phyloP scores from a whole-genome alignment of 2,888 invertebrate genomes.

The Oasisia sp. region DNA sequence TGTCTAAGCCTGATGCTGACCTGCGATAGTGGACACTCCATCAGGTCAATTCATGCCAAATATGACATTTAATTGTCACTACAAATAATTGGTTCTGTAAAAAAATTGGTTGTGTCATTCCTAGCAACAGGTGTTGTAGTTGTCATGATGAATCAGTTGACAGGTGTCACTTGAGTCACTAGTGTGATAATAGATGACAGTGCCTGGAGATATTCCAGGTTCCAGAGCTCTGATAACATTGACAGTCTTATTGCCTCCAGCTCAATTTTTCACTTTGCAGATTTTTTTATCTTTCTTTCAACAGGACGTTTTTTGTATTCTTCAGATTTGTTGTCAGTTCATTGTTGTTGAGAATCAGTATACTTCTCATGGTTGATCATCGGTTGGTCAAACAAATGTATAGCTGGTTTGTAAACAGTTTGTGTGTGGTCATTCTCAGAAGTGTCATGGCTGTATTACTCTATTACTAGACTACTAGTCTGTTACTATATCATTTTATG shows the following conservation, averaged over 20 bases:
- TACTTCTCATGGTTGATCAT: too few relatives aligned
- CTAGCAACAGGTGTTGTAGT: not conserved
- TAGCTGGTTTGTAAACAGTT: too few relatives aligned
- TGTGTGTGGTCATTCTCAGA: too few relatives aligned
- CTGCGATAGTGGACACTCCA: not conserved
- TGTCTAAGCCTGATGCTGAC: not conserved
- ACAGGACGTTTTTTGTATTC: too few relatives aligned
- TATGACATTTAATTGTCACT: too few relatives aligned
- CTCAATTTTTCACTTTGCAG: not conserved
- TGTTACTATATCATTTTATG: too few relatives aligned
- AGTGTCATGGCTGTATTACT: too few relatives aligned
- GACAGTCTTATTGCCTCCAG: not conserved
- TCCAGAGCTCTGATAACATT: not conserved
- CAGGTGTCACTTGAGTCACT: not conserved
- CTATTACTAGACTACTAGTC: too few relatives aligned
- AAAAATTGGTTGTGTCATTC: not conserved
- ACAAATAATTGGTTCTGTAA: not conserved
- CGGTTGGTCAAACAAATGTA: too few relatives aligned
- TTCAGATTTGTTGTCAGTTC: too few relatives aligned
- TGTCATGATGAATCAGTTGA: not conserved
- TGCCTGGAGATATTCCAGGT: not conserved
- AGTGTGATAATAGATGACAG: not conserved
- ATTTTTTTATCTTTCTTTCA: not conserved
- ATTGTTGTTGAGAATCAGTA: too few relatives aligned
- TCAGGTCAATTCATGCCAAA: too few relatives aligned